Evolutionary conservation across 1,140 invertebrate species (phyloP).

Genomic region (Eulimnadia texana): DNA sequence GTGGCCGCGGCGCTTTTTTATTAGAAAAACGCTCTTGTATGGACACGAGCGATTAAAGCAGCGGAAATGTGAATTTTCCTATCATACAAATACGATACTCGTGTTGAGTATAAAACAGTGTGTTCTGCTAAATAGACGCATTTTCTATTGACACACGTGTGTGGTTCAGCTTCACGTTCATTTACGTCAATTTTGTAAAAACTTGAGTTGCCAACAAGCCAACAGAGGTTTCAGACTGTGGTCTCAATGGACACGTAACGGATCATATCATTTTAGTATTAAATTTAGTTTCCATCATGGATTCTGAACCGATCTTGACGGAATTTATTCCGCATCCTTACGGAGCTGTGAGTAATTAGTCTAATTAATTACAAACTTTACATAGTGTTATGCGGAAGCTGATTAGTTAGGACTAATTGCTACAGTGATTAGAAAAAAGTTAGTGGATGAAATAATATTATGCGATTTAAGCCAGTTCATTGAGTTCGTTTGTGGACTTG

Average conservation of each 20-base stretch:
- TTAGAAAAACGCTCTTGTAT: not conserved
- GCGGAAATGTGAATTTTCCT: too few species aligned
- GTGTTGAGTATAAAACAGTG: too few species aligned
- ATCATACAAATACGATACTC: too few species aligned
- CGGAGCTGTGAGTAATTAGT: not conserved
- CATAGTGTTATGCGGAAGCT: not conserved
- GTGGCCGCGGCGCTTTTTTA: too few species aligned
- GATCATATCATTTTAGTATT: too few species aligned
- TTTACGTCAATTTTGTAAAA: too few species aligned
- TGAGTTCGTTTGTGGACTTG: too few species aligned
- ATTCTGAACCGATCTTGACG: not conserved
- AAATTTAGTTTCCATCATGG: too few species aligned
- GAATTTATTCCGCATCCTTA: not conserved
- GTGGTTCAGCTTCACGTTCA: not conserved
- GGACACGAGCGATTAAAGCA: not conserved
- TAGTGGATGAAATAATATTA: too few species aligned
- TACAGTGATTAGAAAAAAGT: not conserved
- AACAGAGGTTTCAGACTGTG: not conserved
- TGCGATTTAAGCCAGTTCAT: too few species aligned
- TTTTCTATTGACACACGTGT: not conserved
- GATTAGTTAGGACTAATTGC: not conserved
- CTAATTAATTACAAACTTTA: not conserved
- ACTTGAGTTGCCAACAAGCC: not conserved
- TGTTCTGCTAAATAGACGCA: not conserved
- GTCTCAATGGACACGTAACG: not conserved